phyloP scores from a whole-genome alignment of 2,888 invertebrate species.

The Polydrusus cervinus region DNA sequence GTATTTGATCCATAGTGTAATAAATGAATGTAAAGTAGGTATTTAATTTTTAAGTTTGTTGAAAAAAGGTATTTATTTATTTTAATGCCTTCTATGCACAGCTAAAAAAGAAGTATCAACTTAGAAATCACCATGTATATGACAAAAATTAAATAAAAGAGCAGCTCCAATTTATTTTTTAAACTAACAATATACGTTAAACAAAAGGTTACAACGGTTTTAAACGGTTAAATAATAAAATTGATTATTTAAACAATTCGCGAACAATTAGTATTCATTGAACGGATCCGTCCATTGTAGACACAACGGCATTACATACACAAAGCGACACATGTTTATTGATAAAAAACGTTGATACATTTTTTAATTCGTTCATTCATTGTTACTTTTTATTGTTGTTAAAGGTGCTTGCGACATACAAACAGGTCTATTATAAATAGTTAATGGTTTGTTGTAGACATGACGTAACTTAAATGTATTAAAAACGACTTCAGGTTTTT shows the following conservation, averaged over 20 bases:
- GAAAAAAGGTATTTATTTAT: no score
- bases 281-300: not conserved
- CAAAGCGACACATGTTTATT: slow-evolving; percentile 2
- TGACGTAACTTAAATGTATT: not conserved
- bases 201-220: slow-evolving; percentile 8
- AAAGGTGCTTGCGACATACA: not conserved
- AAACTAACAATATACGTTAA: slow-evolving; percentile 1
- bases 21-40: no score
- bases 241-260: slow-evolving; percentile 20
- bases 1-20: no score
- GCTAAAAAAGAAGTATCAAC: no score
- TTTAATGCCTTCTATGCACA: no score
- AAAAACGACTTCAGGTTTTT: not conserved
- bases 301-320: slow-evolving; percentile 1
- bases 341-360: not conserved
- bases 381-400: slow-evolving; percentile 8
- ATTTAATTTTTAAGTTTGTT: no score
- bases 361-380: not conserved
- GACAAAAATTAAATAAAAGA: no score
- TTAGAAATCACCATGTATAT: no score
- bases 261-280: slow-evolving; percentile 5
- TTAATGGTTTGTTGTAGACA: not conserved
- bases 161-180: not conserved
- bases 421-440: not conserved
- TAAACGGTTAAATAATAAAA: slow-evolving; percentile 14